Base-by-base conservation (phyloP, 1,140 invertebrate species). In the Drosophila pallidifrons region DNA sequence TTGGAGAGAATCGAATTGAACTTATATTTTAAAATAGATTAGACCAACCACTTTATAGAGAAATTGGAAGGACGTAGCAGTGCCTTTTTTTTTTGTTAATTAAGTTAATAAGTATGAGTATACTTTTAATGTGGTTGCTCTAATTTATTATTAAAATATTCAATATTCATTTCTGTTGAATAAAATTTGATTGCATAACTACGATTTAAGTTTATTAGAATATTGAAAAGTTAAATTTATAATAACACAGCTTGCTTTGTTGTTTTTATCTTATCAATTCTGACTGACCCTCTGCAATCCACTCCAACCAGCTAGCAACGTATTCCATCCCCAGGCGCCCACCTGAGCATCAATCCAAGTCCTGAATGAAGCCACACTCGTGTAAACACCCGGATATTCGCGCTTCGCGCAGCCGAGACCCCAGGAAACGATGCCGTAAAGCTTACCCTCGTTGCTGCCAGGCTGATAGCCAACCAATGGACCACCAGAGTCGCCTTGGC, bases 351-450 rank as follows among this genome's bases (percentile, higher is more conserved):
- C 74, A 64, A 92, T 91, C 91, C 91, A 92, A 13, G 70, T 74
- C 10, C 83, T 77, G 13, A 89, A 87, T 11, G 81, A 73, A 0
- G 57, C 57, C 15, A 94, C 92, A 73, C 76, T 92, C 4, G 87
- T 85, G 63, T 93, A 93, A 15, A 93, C 92, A 11, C 95, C 95
- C 0, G 95, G 95, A 75, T 93, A 93, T 8, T 91, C 88, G 1
- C 85, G 81, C 41, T 93, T 88, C 1, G 93, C 95, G 75, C 95
- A 95, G 6, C 94, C 94, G 55, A 93, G 91, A 32, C 91, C 91
- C 82, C 86, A 92, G 60, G 91, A 92, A 5, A 92, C 91, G 8
- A 92, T 88, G 5, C 95, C 95, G 13, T 92, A 92, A 1, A 95
- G 83, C 58, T 69, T 91, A 30, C 77, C 80, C 16, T 89, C 78